Evolutionary conservation across 2,113 vertebrate species (phyloP).

Genomic region (Narcine bancroftii): DNA sequence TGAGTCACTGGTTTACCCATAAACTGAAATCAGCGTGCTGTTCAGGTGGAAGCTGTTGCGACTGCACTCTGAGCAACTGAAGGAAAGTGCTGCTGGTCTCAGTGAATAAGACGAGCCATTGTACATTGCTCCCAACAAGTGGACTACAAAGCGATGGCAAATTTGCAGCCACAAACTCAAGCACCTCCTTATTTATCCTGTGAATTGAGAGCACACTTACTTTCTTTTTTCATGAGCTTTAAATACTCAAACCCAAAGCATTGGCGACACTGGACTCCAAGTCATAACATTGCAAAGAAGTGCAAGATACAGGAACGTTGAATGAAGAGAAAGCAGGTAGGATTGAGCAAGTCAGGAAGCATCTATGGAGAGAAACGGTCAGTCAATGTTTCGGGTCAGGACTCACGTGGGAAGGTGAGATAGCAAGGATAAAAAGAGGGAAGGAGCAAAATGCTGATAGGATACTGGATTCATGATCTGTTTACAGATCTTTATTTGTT

Average conservation of each 20-base stretch:
- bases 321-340: no score
- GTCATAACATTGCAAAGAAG: no score
- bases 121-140: constrained; percentile 11
- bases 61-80: constrained; percentile 43
- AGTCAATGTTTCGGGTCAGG: no score
- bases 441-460: no score
- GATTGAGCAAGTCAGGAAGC: no score
- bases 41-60: constrained; percentile 56
- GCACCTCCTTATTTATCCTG: neutral
- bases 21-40: constrained; percentile 44
- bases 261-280: neutral
- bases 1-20: constrained; percentile 40
- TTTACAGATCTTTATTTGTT: no score
- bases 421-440: no score
- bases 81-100: constrained; percentile 13
- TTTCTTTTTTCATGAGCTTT: neutral
- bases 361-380: no score
- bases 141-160: neutral
- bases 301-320: no score
- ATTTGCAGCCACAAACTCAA: neutral
- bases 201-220: neutral
- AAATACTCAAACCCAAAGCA: neutral
- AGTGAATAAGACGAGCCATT: neutral
- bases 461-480: no score
- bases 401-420: no score